Evolutionary conservation across 2,888 invertebrate genomes (phyloP).

Genomic region (Neoaliturus tenellus): DNA sequence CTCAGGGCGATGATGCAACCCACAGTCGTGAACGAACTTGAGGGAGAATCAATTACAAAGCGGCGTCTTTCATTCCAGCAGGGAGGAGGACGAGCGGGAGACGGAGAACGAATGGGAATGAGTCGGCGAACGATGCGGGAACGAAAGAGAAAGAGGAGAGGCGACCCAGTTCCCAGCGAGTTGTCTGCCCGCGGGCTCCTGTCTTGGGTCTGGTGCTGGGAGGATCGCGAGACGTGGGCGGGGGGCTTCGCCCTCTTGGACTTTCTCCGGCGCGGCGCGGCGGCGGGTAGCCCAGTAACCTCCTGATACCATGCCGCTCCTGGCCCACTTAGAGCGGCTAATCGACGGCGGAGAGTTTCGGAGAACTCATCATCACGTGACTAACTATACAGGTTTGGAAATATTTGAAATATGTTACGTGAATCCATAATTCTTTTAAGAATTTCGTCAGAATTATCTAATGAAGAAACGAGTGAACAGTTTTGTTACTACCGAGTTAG

Average conservation of each 20-base stretch:
- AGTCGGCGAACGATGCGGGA: background rate
- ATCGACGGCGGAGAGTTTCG: too few species aligned
- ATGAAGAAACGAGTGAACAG: too few species aligned
- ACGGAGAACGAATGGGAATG: background rate
- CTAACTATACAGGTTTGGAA: too few species aligned
- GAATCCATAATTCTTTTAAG: too few species aligned
- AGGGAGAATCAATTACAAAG: background rate
- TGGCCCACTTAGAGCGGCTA: background rate
- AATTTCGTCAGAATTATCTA: too few species aligned
- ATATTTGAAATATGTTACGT: too few species aligned
- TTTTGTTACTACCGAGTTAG: too few species aligned
- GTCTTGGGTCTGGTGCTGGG: background rate
- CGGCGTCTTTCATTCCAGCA: background rate
- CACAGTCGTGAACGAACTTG: too few species aligned
- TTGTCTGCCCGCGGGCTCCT: background rate
- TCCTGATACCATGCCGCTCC: background rate
- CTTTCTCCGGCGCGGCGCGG: background rate
- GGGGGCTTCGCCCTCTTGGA: background rate
- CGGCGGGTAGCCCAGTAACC: background rate
- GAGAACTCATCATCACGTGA: too few species aligned
- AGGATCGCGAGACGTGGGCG: background rate
- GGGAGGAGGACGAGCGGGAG: background rate
- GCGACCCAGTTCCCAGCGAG: conserved; percentile 10
- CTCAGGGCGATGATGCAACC: too few species aligned
- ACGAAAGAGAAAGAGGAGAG: background rate